These are phyloP conservation scores for Nestor notabilis DNA, from an alignment of 2,113 vertebrate genomes.

Conservation along the genomic window DNA sequence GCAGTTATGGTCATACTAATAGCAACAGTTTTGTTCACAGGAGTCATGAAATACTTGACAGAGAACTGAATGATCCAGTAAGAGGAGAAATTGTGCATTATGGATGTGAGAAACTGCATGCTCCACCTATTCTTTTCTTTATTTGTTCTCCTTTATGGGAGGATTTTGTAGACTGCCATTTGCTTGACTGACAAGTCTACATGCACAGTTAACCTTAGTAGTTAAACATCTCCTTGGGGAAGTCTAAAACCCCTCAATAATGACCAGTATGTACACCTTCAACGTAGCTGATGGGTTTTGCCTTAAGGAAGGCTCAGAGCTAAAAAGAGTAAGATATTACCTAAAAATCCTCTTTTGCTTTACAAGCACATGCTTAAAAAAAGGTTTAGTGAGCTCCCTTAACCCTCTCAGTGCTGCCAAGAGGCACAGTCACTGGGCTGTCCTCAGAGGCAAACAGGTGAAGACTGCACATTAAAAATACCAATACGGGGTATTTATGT, in stretches of 20 bases:
- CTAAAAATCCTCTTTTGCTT: neutral
- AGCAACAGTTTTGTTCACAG: neutral
- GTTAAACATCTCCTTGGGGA: neutral
- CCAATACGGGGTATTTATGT: neutral
- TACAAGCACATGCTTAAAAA: neutral
- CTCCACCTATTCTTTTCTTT: neutral
- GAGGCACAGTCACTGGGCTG: rapidly evolving
- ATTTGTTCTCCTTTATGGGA: neutral
- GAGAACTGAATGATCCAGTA: neutral
- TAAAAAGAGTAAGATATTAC: neutral
- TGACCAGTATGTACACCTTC: neutral
- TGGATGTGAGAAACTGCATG: neutral
- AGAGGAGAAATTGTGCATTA: neutral
- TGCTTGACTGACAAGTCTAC: slow-evolving; percentile 7
- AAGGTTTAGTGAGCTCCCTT: neutral
- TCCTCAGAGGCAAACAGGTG: neutral
- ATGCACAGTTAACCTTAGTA: slow-evolving; percentile 9
- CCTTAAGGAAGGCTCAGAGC: slow-evolving; percentile 29
- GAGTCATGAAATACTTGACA: neutral
- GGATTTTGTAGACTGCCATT: neutral
- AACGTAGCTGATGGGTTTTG: slow-evolving; percentile 26
- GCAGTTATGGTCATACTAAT: neutral
- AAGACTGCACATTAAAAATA: neutral
- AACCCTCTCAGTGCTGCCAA: neutral
- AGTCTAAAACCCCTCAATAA: neutral